These are phyloP conservation scores for Drosophila nr. perissopoda DNA, from an alignment of 2,888 invertebrate genomes.

Conservation along the genomic window DNA sequence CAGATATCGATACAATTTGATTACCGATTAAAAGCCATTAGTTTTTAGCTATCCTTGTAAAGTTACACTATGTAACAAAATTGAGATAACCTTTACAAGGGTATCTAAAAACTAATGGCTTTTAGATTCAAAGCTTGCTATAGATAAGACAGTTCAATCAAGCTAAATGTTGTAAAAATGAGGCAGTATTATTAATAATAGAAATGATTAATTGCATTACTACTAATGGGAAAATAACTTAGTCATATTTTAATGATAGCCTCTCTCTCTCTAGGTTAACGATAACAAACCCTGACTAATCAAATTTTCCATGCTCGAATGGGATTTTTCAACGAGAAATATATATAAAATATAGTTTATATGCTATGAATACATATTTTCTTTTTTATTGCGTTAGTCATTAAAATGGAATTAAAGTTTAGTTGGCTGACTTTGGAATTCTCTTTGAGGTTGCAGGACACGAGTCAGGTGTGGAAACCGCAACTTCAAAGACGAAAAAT, in stretches of 20 bases:
- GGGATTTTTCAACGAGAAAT: slow-evolving; percentile 1
- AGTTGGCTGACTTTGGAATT: slow-evolving; percentile 4
- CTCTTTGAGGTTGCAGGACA: slow-evolving; percentile 5
- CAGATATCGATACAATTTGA: not conserved
- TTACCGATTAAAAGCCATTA: not conserved
- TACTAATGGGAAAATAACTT: slow-evolving; percentile 6
- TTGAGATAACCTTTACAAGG: not conserved
- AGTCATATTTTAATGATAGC: slow-evolving; percentile 14
- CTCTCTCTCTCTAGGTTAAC: not conserved
- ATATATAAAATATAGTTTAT: not conserved
- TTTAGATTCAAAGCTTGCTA: not conserved
- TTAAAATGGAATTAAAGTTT: slow-evolving; percentile 17
- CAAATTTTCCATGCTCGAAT: not conserved
- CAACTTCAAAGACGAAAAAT: slow-evolving; percentile 31
- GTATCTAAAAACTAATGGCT: not conserved
- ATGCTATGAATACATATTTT: not conserved
- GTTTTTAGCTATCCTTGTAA: not conserved
- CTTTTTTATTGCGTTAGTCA: slow-evolving; percentile 12
- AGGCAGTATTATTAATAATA: slow-evolving; percentile 9
- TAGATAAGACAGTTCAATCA: slow-evolving; percentile 9
- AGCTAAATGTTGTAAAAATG: slow-evolving; percentile 1
- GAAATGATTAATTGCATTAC: slow-evolving; percentile 21
- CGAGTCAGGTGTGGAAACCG: slow-evolving; percentile 25
- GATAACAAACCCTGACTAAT: slow-evolving; percentile 6
- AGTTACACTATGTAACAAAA: not conserved